Percentiles rank a stretch among this genome's conserved stretches.
These are phyloP conservation scores for Podargus strigoides DNA, from an alignment of 2,797 vertebrate species.

Conservation along the genomic window DNA sequence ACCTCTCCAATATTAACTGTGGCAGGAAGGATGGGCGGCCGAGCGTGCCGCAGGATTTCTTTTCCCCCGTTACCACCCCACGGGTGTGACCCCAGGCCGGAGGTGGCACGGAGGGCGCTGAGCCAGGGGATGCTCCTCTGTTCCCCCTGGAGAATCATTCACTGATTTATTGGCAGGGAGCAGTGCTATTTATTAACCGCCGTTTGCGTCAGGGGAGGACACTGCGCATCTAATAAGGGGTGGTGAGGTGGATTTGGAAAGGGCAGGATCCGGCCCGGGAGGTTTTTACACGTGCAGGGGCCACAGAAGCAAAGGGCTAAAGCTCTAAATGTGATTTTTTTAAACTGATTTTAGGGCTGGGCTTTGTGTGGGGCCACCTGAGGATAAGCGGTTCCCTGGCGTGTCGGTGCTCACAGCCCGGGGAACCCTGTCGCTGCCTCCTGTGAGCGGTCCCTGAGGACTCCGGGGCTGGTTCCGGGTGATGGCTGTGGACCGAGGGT, in stretches of 20 bases:
- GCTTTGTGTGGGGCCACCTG: neutral
- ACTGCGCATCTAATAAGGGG: fast-evolving
- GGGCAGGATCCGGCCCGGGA: neutral
- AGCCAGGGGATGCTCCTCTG: neutral
- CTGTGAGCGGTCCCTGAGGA: too few relatives aligned
- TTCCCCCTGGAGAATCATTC: neutral
- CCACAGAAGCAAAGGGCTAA: neutral
- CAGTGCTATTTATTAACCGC: slow-evolving; percentile 29
- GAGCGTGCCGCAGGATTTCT: neutral
- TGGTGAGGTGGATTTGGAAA: neutral
- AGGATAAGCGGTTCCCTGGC: neutral
- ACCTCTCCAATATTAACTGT: slow-evolving; percentile 21
- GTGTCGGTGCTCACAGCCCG: fast-evolving
- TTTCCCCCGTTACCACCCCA: neutral
- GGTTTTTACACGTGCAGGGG: fast-evolving
- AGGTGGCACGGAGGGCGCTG: neutral
- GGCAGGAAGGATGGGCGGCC: slow-evolving; percentile 16
- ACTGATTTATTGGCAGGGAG: fast-evolving
- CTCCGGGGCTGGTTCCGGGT: fast-evolving
- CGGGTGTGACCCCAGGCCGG: neutral
- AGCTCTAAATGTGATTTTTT: neutral
- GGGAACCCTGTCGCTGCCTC: too few relatives aligned
- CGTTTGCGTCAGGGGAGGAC: neutral
- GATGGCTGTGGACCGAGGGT: neutral
- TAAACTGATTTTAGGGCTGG: neutral